Evolutionary conservation across 2,113 vertebrate species (phyloP).

Genomic region (Electrona antarctica): DNA sequence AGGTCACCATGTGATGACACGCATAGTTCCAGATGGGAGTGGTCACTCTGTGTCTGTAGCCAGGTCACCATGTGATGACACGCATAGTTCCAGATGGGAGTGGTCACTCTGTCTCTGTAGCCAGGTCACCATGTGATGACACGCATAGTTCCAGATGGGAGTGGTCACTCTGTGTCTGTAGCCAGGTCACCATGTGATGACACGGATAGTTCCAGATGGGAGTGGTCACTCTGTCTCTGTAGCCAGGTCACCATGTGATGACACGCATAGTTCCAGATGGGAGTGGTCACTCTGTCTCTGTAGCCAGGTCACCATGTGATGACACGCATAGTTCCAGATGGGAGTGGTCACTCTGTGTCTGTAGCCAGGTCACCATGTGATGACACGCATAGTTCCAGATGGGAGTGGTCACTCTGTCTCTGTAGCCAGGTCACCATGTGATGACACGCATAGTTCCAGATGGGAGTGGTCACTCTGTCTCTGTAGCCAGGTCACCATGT

Average conservation of each 20-base stretch:
- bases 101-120: not conserved
- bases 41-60: not conserved
- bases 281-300: not conserved
- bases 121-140: slow-evolving; percentile 27
- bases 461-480: not conserved
- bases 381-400: slow-evolving; percentile 19
- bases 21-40: slow-evolving; percentile 6
- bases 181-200: slow-evolving; percentile 30
- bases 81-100: slow-evolving; percentile 10
- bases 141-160: slow-evolving; percentile 14
- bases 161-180: not conserved
- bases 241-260: slow-evolving; percentile 29
- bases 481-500: slow-evolving; percentile 23
- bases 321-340: slow-evolving; percentile 19
- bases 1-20: slow-evolving; percentile 30
- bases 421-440: slow-evolving; percentile 22
- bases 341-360: not conserved
- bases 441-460: slow-evolving; percentile 24
- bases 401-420: not conserved
- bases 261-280: slow-evolving; percentile 17
- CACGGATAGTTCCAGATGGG: slow-evolving; percentile 40
- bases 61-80: slow-evolving; percentile 28
- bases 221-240: not conserved
- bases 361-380: slow-evolving; percentile 26
- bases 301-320: slow-evolving; percentile 27